phyloP scores from a whole-genome alignment of 2,888 invertebrate genomes.

The Blomia tropicalis region DNA sequence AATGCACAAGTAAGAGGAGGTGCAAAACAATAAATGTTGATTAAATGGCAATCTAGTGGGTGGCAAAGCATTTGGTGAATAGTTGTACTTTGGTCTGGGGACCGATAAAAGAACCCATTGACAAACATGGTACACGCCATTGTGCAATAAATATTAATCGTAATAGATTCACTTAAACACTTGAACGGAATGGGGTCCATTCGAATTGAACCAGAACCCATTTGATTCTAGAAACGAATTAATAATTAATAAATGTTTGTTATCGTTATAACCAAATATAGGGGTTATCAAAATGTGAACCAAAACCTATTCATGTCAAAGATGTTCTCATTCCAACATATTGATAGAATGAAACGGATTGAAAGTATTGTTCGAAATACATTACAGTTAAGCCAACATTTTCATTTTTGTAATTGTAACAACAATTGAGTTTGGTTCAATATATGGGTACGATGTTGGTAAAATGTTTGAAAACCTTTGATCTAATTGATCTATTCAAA shows the following conservation, averaged over 20 bases:
- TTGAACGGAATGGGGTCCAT: neutral
- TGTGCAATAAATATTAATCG: neutral
- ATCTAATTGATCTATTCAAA: too few relatives aligned
- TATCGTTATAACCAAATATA: too few relatives aligned
- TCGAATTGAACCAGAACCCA: neutral
- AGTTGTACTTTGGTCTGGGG: neutral
- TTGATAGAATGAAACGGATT: too few relatives aligned
- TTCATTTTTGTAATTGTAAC: too few relatives aligned
- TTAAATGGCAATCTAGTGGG: neutral
- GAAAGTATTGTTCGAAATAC: too few relatives aligned
- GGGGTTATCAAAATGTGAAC: too few relatives aligned
- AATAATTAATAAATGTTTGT: conserved; percentile 11
- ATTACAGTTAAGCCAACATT: too few relatives aligned
- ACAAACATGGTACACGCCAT: neutral
- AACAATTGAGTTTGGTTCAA: too few relatives aligned
- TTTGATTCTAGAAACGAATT: conserved; percentile 4
- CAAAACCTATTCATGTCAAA: too few relatives aligned
- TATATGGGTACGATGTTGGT: too few relatives aligned
- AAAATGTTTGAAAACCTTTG: too few relatives aligned
- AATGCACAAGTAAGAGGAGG: neutral
- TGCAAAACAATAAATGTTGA: neutral
- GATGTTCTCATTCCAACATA: too few relatives aligned
- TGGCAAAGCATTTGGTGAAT: neutral
- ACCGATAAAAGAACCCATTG: conserved; percentile 9
- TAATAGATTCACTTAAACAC: conserved; percentile 9